Percentiles rank a stretch among this genome's conserved stretches.
These are phyloP conservation scores for Ferrisia virgata DNA, from an alignment of 2,888 invertebrate species.

Conservation along the genomic window DNA sequence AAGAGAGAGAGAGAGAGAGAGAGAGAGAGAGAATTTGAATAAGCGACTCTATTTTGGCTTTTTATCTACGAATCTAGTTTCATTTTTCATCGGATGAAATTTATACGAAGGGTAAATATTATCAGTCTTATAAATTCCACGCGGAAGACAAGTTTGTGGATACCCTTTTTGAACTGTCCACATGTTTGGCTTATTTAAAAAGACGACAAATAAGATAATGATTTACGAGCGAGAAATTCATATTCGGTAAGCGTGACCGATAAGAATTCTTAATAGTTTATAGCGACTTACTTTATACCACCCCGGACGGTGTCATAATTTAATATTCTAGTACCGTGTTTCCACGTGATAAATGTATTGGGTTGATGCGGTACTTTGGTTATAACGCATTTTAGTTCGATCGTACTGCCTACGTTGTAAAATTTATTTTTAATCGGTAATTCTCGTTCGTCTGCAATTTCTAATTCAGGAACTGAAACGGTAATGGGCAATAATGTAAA, in stretches of 20 bases:
- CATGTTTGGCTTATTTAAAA: conserved; percentile 6
- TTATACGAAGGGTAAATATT: background rate
- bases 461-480: conserved; percentile 71
- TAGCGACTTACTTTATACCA: conserved; percentile 67
- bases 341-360: conserved; percentile 71
- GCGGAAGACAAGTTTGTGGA: background rate
- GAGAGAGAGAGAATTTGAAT: background rate
- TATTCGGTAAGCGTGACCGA: background rate
- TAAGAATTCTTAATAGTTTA: conserved; percentile 30
- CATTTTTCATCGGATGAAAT: background rate
- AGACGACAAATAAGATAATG: conserved; percentile 19
- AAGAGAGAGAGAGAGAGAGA: no score
- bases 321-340: conserved; percentile 69
- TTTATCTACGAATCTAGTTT: background rate
- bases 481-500: no score
- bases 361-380: conserved; percentile 75
- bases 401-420: conserved; percentile 78
- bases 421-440: conserved; percentile 73
- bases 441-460: conserved; percentile 76
- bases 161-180: background rate
- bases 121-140: background rate
- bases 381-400: conserved; percentile 76
- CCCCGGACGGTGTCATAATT: conserved; percentile 77
- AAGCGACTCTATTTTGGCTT: background rate
- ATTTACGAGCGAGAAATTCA: conserved; percentile 12